Percentiles rank a stretch among this genome's conserved stretches.
Evolutionary conservation across 1,140 invertebrate genomes (phyloP).

Genomic region (Acyrthosiphon pisum): DNA sequence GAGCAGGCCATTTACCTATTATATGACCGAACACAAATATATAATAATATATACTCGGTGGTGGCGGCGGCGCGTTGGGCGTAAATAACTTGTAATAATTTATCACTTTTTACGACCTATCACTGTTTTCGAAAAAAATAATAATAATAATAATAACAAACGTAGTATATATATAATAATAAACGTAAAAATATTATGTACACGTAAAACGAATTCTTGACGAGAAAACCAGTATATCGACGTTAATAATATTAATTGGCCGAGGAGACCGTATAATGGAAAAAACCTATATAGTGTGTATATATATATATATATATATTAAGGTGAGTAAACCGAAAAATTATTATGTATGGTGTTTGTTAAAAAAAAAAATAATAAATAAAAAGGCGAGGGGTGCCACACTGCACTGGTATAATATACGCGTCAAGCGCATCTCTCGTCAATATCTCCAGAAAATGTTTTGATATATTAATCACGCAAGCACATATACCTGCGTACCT

Average conservation of each 20-base stretch:
- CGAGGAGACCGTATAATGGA: background rate
- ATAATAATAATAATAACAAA: slow-evolving; percentile 33
- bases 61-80: slow-evolving; percentile 9
- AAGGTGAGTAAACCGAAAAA: background rate
- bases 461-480: background rate
- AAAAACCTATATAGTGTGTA: background rate
- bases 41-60: background rate
- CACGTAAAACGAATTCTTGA: slow-evolving; percentile 49
- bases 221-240: slow-evolving; percentile 54
- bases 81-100: slow-evolving; percentile 57
- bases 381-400: background rate
- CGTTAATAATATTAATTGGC: slow-evolving; percentile 43
- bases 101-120: slow-evolving; percentile 56
- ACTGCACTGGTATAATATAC: background rate
- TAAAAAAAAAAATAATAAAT: background rate
- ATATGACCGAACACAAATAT: slow-evolving; percentile 40
- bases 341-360: background rate
- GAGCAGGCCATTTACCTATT: slow-evolving; percentile 41
- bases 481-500: background rate
- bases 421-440: background rate
- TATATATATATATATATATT: background rate
- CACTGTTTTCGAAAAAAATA: slow-evolving; percentile 37
- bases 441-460: background rate
- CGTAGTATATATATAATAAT: background rate
- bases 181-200: background rate